These are phyloP conservation scores for Pogonomyrmex californicus DNA, from an alignment of 1,140 invertebrate genomes.

Conservation along the genomic window DNA sequence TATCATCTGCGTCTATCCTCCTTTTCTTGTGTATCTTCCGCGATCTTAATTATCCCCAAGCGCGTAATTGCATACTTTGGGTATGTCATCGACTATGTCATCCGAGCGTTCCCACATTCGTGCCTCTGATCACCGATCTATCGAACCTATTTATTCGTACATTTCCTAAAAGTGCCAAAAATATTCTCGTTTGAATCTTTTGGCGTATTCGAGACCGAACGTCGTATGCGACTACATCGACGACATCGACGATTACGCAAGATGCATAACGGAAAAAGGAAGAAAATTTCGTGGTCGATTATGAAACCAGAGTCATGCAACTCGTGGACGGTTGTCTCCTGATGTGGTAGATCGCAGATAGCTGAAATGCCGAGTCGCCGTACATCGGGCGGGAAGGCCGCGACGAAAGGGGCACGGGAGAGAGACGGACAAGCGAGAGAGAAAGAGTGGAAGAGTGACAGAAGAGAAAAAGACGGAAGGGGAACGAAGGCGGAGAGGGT, in stretches of 20 bases:
- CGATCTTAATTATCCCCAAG: slow-evolving; percentile 47
- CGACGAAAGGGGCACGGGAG: slow-evolving; percentile 32
- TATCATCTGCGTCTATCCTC: neutral
- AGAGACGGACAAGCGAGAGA: slow-evolving; percentile 5
- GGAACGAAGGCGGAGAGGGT: slow-evolving; percentile 60
- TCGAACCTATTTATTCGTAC: neutral
- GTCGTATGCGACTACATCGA: neutral
- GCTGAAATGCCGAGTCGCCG: slow-evolving; percentile 40
- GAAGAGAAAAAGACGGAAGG: neutral
- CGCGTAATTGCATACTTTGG: slow-evolving; percentile 25
- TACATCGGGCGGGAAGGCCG: slow-evolving; percentile 6
- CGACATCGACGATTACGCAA: slow-evolving; percentile 13
- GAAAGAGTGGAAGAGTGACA: neutral
- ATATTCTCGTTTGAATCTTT: neutral
- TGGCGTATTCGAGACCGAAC: neutral
- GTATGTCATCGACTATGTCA: neutral
- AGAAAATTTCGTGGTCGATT: slow-evolving; percentile 74
- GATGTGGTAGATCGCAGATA: slow-evolving; percentile 58
- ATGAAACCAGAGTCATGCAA: slow-evolving; percentile 73
- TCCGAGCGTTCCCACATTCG: neutral
- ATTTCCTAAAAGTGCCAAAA: neutral
- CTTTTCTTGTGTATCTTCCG: slow-evolving; percentile 14
- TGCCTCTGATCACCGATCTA: neutral
- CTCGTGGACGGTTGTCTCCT: slow-evolving; percentile 16
- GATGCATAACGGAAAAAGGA: slow-evolving; percentile 22